Base-by-base conservation (phyloP, 2,797 vertebrate genomes). In the Squalus acanthias region DNA sequence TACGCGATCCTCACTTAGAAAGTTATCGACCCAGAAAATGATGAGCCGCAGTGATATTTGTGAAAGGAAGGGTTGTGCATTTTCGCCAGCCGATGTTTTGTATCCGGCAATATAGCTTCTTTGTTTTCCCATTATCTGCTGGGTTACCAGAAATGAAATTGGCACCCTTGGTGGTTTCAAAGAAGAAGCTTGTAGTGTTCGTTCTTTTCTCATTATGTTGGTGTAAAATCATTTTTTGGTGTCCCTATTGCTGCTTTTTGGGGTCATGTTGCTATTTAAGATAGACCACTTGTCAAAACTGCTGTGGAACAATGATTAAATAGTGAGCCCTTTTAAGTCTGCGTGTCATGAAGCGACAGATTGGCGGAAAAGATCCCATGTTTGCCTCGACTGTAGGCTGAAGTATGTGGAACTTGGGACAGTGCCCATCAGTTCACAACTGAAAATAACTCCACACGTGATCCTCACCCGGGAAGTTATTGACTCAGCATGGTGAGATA, bases 121-220 rank as follows among this genome's bases (percentile, higher is more conserved):
- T 39, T 3, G 91, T 39, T 93, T 39, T 46, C n/a, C 39, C 29
- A n/a, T 67, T 22, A 22, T 69, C 65, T 46, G n/a, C n/a, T 46
- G 91, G 82, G n/a, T 93, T 93, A 89, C n/a, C 33, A 93, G 91
- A 93, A 93, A 85, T 85, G 46, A 50, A 85, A 93, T 69, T 2
- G 91, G 33, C 17, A 93, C n/a, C 60, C n/a, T 39, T 67, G 8
- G 26, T 20, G n/a, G 91, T 39, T 93, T 93, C n/a, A 67, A 93
- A 93, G n/a, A 85, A 24, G 13, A 65, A 67, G 65, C 2, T 9
- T 69, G 20, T 39, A 39, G 33, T 9, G 63, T 17, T 63, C 29
- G 4, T 65, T 92, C 2, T 67, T 46, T 67, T 10, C n/a, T 5
- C 33, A 46, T 50, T 50, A 67, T 85, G 65, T 93, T 88, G 8